Conservation (phyloP, 2,797 vertebrate species). For the Protosalanx chinensis region DNA sequence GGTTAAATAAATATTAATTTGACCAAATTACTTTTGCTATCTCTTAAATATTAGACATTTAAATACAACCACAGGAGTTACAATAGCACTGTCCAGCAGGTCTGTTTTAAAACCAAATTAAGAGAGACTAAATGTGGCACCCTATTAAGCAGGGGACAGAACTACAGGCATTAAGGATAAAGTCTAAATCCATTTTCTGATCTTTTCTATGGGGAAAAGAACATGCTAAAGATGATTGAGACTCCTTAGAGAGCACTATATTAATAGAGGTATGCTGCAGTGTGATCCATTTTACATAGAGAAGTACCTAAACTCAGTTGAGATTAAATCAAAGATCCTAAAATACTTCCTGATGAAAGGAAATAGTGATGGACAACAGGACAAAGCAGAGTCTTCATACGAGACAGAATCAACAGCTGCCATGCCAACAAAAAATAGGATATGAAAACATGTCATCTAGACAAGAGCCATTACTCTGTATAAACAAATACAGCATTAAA, state of each 20-base stretch:
- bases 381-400: conserved; percentile 19
- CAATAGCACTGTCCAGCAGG: conserved; percentile 44
- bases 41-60: conserved; percentile 10
- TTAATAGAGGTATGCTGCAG: conserved; percentile 50
- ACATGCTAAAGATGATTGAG: conserved; percentile 53
- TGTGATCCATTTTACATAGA: conserved; percentile 19
- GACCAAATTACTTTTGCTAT: background rate
- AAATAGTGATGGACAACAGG: conserved; percentile 23
- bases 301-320: conserved; percentile 57
- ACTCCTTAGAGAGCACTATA: conserved; percentile 65
- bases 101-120: conserved; percentile 13
- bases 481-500: conserved; percentile 22
- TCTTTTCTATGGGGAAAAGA: conserved; percentile 35
- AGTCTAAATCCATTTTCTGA: conserved; percentile 20
- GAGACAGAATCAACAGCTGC: background rate
- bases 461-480: conserved; percentile 20
- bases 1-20: background rate
- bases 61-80: conserved; percentile 30
- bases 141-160: background rate
- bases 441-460: conserved; percentile 27
- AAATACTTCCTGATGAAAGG: background rate
- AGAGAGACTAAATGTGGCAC: conserved; percentile 3
- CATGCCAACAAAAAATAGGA: conserved; percentile 5
- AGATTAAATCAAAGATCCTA: conserved; percentile 19
- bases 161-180: conserved; percentile 23